Percentiles rank a stretch among this genome's conserved stretches.
Conservation (phyloP, 2,888 invertebrate genomes). For the Pammene aurita region DNA sequence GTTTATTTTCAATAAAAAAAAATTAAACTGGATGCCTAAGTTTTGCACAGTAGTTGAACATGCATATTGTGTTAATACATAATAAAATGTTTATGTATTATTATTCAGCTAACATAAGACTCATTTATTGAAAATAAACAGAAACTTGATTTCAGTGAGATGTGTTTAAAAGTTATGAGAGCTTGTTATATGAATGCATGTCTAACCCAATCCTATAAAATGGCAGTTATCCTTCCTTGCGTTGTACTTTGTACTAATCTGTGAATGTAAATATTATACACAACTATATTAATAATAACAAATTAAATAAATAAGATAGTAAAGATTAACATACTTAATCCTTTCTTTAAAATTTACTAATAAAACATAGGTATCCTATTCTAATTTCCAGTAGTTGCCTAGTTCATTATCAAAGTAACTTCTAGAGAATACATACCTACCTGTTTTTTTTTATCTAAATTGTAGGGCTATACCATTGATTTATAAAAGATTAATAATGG, state of each 20-base stretch:
- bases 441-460: conserved; percentile 57
- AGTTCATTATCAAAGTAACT: conserved; percentile 57
- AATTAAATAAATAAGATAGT: conserved; percentile 78
- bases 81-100: neutral
- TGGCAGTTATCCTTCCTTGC: conserved; percentile 72
- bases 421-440: conserved; percentile 62
- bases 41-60: neutral
- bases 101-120: neutral
- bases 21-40: no score
- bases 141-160: conserved; percentile 9
- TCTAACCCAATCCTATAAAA: conserved; percentile 55
- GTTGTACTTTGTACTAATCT: conserved; percentile 68
- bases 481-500: conserved; percentile 72
- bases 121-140: conserved; percentile 32
- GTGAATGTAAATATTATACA: conserved; percentile 78
- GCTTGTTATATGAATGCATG: conserved; percentile 15
- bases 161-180: conserved; percentile 21
- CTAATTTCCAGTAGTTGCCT: conserved; percentile 77
- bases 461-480: conserved; percentile 63
- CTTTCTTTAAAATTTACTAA: conserved; percentile 77
- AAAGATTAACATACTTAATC: conserved; percentile 81
- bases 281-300: conserved; percentile 76
- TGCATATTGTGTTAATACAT: neutral
- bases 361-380: conserved; percentile 67
- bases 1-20: conserved; percentile 29